Conservation (phyloP, 2,113 vertebrate species). For the Camelus dromedarius region DNA sequence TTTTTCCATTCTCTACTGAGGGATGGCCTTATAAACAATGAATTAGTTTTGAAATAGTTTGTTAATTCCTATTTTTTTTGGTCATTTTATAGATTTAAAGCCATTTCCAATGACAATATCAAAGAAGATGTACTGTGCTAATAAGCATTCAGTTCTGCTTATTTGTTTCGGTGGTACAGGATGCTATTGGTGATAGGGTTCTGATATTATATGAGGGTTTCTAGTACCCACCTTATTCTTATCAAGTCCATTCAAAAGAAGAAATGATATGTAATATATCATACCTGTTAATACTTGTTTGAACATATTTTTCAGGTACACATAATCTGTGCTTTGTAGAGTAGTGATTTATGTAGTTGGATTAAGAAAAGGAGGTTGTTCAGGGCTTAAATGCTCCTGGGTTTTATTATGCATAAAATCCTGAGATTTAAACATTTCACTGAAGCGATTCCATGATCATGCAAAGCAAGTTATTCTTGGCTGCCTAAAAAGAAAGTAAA, state of each 20-base stretch:
- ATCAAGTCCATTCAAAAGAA: neutral
- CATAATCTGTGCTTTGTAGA: slow-evolving; percentile 47
- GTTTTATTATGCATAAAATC: slow-evolving; percentile 74
- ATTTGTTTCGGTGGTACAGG: neutral
- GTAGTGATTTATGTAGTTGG: slow-evolving; percentile 55
- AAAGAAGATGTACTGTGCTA: neutral
- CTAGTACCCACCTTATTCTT: neutral
- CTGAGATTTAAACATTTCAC: slow-evolving; percentile 75
- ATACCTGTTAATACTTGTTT: slow-evolving; percentile 7
- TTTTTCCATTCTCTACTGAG: neutral
- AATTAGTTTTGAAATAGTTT: neutral
- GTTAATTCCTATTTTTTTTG: slow-evolving; percentile 7
- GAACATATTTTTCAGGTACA: slow-evolving; percentile 8
- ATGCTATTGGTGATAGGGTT: neutral
- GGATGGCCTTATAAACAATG: neutral
- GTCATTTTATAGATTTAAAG: neutral
- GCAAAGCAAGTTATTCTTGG: slow-evolving; percentile 81
- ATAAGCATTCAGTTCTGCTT: neutral
- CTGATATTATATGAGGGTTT: neutral
- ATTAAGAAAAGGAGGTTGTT: slow-evolving; percentile 67
- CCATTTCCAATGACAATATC: neutral
- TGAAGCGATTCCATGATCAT: slow-evolving; percentile 71
- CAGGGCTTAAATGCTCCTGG: slow-evolving; percentile 60
- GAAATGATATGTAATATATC: neutral
- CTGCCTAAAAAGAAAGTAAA: slow-evolving; percentile 72